Conservation (phyloP, 1,140 invertebrate genomes). For the Armadillidium nasatum region DNA sequence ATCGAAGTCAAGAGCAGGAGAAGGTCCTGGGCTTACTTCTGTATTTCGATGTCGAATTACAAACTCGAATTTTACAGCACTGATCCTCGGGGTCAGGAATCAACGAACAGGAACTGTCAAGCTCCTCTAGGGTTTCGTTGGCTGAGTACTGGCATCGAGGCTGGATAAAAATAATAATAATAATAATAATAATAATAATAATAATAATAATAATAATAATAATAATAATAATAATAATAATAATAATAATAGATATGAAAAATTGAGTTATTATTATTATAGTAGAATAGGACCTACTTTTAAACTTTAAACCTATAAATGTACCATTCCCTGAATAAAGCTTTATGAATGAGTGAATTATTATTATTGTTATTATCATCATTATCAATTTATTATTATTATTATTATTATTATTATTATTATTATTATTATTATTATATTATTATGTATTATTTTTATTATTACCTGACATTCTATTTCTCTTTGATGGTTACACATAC, state of each 20-base stretch:
- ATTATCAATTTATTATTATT: too few species aligned
- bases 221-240: constrained; percentile 15
- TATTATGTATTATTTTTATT: too few species aligned
- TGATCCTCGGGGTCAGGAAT: constrained; percentile 47
- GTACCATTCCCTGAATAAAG: too few species aligned
- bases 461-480: constrained; percentile 50
- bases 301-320: too few species aligned
- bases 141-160: constrained; percentile 33
- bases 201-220: constrained; percentile 15
- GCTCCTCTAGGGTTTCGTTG: constrained; percentile 20
- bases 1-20: constrained; percentile 51
- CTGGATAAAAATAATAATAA: constrained; percentile 21
- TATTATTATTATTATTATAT: too few species aligned
- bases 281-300: too few species aligned
- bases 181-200: constrained; percentile 10
- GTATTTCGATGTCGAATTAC: constrained; percentile 44
- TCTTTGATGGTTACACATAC: constrained; percentile 49
- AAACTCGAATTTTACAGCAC: constrained; percentile 51
- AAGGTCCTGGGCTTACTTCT: constrained; percentile 17
- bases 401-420: too few species aligned
- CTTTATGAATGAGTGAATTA: too few species aligned
- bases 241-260: too few species aligned
- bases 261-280: too few species aligned
- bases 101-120: constrained; percentile 37
- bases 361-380: too few species aligned